These are phyloP conservation scores for Caenorhabditis brenneri DNA, from an alignment of 1,140 invertebrate genomes.

Conservation along the genomic window DNA sequence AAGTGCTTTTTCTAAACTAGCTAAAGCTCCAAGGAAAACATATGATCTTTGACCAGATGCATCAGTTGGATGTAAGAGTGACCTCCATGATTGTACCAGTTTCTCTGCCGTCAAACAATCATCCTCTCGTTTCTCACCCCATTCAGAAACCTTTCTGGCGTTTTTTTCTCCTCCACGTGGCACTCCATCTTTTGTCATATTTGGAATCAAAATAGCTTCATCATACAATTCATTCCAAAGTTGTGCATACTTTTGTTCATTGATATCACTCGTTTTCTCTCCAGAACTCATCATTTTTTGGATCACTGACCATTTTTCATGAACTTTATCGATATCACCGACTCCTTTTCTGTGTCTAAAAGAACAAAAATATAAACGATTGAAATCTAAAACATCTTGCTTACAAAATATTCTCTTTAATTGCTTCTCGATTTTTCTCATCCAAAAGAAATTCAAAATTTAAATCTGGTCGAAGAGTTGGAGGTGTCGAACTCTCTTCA, in stretches of 20 bases:
- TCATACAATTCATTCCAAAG: slow-evolving; percentile 62
- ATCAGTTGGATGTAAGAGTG: slow-evolving; percentile 60
- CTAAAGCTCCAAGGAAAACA: slow-evolving; percentile 62
- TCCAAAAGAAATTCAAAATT: slow-evolving; percentile 67
- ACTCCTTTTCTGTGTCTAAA: slow-evolving; percentile 70
- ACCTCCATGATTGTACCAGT: slow-evolving; percentile 62
- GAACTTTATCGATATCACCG: slow-evolving; percentile 70
- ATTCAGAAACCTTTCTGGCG: slow-evolving; percentile 49
- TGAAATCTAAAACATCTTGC: not conserved
- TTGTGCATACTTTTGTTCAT: slow-evolving; percentile 49
- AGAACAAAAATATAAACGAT: not conserved
- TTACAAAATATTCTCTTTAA: slow-evolving; percentile 69
- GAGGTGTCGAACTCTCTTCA: not conserved
- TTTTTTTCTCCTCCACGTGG: slow-evolving; percentile 58
- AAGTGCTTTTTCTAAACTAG: slow-evolving; percentile 62
- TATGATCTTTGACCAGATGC: slow-evolving; percentile 62
- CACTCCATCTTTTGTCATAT: slow-evolving; percentile 66
- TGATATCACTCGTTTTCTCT: slow-evolving; percentile 39
- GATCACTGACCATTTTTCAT: slow-evolving; percentile 65
- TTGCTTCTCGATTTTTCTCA: slow-evolving; percentile 63
- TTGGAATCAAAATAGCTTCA: slow-evolving; percentile 70
- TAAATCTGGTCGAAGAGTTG: slow-evolving; percentile 60
- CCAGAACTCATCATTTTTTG: slow-evolving; percentile 46
- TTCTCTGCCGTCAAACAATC: slow-evolving; percentile 60
- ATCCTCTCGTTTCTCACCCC: slow-evolving; percentile 54